A percentile compares a stretch with the other conserved stretches of the same genome.
These are phyloP conservation scores for Sebastes goodei DNA, from an alignment of 2,797 vertebrate genomes.

Conservation along the genomic window DNA sequence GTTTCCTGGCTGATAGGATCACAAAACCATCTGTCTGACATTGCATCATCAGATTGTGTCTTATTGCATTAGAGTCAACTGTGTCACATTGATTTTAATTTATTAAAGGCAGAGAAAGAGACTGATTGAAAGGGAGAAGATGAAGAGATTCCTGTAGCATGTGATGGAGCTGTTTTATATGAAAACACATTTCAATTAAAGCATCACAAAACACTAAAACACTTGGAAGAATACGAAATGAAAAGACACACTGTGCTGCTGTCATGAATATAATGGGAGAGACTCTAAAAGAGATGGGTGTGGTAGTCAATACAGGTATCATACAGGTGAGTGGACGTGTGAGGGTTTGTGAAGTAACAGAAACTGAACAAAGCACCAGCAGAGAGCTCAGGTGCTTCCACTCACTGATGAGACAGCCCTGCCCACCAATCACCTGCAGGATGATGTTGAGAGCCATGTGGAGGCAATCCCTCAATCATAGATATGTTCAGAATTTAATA, in stretches of 20 bases:
- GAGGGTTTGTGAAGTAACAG: not conserved
- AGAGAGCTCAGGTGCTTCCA: not conserved
- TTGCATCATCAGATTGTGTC: not conserved
- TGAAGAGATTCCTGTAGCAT: not conserved
- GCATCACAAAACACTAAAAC: not conserved
- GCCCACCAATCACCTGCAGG: not conserved
- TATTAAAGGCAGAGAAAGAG: not conserved
- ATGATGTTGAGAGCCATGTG: not conserved
- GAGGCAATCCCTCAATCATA: no score
- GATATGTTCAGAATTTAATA: not conserved
- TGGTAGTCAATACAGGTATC: no score
- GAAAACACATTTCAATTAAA: not conserved
- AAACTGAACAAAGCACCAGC: not conserved
- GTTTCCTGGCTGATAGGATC: conserved; percentile 22
- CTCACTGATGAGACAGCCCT: not conserved
- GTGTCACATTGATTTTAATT: not conserved
- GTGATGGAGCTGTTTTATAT: not conserved
- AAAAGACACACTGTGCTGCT: not conserved
- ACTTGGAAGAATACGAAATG: not conserved
- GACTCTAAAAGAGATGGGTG: not conserved
- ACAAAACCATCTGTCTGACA: conserved; percentile 14
- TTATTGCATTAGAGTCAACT: conserved; percentile 15
- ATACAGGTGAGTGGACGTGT: not conserved
- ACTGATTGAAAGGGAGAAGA: not conserved
- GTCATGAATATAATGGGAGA: not conserved